Base-by-base conservation (phyloP, 2,888 invertebrate species). In the Rambutsinella grinnellia region DNA sequence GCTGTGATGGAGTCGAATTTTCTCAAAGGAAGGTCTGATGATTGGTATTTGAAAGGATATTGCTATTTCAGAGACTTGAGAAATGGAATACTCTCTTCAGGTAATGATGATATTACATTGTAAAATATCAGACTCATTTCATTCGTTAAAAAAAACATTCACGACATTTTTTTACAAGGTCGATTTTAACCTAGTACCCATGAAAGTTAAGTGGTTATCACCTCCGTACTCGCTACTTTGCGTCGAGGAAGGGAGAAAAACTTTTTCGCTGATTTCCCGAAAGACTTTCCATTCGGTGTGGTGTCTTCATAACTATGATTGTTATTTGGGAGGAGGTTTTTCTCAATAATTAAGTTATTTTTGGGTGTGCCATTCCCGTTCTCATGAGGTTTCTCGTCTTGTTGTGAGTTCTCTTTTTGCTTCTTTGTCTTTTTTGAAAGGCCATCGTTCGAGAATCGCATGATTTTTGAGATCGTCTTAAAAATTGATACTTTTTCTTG, bases 381-480 rank as follows among this genome's bases (percentile, higher is more conserved):
- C 27, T 6, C 28, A 8, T 63, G 19, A 26, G 53, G 27, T 17
- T 72, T 28, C 0, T 65, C 54, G 15, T 10, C 21, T 8, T 46
- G 28, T 1, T 57, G 21, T 56, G 63, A 27, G 23, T 56, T 75
- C 1, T 60, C 60, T 17, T 68, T 60, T 3, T 28, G 23, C 44
- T 66, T 75, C 28, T 69, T 60, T 70, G 69, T 56, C 68, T 70
- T 78, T 61, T 68, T 75, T n/a, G 65, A 60, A 47, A 74, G 74
- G 49, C 78, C 75, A 54, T 79, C 66, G 28, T 56, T 57, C 23
- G 23, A 56, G 47, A 75, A 58, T 47, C 71, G 62, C 58, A 80
- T 75, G 13, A 80, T 44, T 57, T 77, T 80, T 58, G 79, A 80
- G 76, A 80, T 75, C 78, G 70, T 66, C 58, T 78, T 80, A 63